A percentile compares a stretch with the other conserved stretches of the same genome.
These are phyloP conservation scores for Hydrozoanthus gracilis DNA, from an alignment of 92 coral and sea anemone species.

Conservation along the genomic window DNA sequence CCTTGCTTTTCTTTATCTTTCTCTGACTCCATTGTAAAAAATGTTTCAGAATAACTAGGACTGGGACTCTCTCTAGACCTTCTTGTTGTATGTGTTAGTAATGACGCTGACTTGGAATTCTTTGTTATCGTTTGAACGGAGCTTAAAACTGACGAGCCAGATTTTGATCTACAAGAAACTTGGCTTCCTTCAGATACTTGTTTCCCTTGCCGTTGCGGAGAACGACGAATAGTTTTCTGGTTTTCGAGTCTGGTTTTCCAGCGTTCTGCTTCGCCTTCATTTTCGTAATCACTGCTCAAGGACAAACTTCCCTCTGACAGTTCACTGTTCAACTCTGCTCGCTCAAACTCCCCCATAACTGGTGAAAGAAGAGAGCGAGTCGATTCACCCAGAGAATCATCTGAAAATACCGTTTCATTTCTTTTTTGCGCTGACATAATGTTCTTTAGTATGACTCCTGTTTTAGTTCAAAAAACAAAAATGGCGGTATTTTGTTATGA, in stretches of 20 bases:
- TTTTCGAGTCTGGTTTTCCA: slow-evolving; percentile 27
- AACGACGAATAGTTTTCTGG: neutral
- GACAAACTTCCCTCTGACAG: slow-evolving; percentile 64
- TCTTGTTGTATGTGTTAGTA: neutral
- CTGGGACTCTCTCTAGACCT: neutral
- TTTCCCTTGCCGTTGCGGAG: neutral
- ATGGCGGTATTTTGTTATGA: slow-evolving; percentile 32
- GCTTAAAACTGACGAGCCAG: slow-evolving; percentile 13
- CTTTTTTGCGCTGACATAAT: slow-evolving; percentile 13
- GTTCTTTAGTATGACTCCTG: neutral
- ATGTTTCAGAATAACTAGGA: slow-evolving; percentile 27
- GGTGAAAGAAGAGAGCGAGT: slow-evolving; percentile 95
- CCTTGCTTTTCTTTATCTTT: slow-evolving; percentile 34
- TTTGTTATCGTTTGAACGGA: neutral
- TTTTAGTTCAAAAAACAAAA: neutral
- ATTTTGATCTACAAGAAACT: neutral
- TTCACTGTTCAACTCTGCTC: slow-evolving; percentile 38
- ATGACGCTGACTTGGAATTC: neutral
- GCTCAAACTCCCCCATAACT: slow-evolving; percentile 47
- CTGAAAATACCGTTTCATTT: slow-evolving; percentile 58
- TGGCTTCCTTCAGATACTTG: neutral
- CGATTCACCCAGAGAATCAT: slow-evolving; percentile 94
- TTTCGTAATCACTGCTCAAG: slow-evolving; percentile 56
- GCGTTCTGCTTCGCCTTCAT: slow-evolving; percentile 27
- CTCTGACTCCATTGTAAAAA: neutral